Conservation (phyloP, 2,113 vertebrate species). For the Carlito syrichta region DNA sequence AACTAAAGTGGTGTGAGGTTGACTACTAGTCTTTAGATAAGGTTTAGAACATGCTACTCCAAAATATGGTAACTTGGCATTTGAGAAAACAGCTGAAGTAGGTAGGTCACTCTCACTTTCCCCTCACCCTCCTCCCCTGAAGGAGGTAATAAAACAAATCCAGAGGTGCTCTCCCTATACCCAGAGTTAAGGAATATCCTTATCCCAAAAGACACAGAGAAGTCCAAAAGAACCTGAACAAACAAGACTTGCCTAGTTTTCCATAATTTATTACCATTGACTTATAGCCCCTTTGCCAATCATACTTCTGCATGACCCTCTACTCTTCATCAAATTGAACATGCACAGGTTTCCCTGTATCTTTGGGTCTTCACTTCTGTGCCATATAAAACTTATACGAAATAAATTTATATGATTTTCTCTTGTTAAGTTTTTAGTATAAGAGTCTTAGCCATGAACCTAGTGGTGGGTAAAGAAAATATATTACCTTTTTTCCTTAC, state of each 20-base stretch:
- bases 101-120: background rate
- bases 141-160: background rate
- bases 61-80: background rate
- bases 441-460: background rate
- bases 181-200: background rate
- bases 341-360: background rate
- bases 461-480: background rate
- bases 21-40: background rate
- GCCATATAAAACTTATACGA: background rate
- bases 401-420: background rate
- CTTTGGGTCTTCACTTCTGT: background rate
- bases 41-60: background rate
- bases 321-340: background rate
- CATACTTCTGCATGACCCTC: background rate
- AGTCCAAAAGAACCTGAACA: background rate
- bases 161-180: background rate
- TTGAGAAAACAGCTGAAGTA: background rate
- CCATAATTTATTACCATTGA: background rate
- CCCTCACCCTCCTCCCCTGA: background rate
- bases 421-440: background rate
- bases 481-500: background rate
- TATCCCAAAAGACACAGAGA: background rate
- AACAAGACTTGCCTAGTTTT: background rate
- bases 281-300: background rate
- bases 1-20: background rate